Conservation (phyloP, 2,797 vertebrate species). For the Simalia tracyae region DNA sequence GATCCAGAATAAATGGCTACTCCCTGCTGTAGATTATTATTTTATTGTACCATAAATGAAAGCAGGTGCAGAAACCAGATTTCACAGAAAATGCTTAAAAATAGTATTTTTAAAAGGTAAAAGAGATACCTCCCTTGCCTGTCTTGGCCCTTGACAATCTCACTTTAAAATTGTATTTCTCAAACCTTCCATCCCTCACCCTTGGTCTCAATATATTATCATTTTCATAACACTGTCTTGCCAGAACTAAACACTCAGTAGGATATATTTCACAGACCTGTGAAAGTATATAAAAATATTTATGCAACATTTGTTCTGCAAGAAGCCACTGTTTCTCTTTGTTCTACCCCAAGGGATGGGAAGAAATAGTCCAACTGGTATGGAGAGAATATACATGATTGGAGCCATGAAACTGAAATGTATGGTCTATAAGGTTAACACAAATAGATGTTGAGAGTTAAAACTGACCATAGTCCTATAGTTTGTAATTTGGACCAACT, state of each 20-base stretch:
- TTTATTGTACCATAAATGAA: conserved; percentile 5
- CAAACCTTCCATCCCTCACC: background rate
- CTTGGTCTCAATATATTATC: background rate
- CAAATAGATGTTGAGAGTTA: background rate
- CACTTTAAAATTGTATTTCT: background rate
- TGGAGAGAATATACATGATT: background rate
- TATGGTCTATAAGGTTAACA: background rate
- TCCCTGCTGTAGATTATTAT: conserved; percentile 18
- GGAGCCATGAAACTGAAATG: background rate
- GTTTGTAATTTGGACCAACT: background rate
- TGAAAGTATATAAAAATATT: conserved; percentile 1
- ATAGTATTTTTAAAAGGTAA: background rate
- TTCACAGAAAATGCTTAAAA: conserved; percentile 11
- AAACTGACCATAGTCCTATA: background rate
- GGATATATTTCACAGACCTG: background rate
- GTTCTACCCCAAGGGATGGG: background rate
- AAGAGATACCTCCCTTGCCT: background rate
- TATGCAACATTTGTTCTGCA: background rate
- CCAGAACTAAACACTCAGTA: background rate
- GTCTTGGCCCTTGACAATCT: background rate
- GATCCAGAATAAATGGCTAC: conserved; percentile 14
- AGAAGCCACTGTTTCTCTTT: background rate
- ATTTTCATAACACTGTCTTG: background rate
- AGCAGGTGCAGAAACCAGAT: background rate
- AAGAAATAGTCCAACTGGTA: background rate